A percentile compares a stretch with the other conserved stretches of the same genome.
Evolutionary conservation across 2,113 vertebrate genomes (phyloP).

Genomic region (Hyperopisus bebe): DNA sequence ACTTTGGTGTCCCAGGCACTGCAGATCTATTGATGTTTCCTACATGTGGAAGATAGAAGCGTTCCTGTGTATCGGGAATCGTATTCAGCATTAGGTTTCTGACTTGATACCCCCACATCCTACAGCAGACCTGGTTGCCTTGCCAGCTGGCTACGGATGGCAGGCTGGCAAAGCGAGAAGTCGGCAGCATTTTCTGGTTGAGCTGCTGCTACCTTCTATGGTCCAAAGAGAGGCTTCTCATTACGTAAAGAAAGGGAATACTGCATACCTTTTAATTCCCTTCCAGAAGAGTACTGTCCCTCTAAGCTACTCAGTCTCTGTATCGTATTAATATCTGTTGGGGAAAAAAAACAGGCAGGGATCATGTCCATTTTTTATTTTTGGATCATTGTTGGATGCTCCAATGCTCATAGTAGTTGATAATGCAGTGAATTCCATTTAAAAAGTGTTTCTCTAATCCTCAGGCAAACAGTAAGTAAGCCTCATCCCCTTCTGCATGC

Average conservation of each 20-base stretch:
- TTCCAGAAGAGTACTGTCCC: neutral
- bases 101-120: conserved; percentile 4
- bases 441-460: neutral
- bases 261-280: neutral
- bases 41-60: conserved; percentile 22
- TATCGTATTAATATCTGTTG: neutral
- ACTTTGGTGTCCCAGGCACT: neutral
- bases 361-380: neutral
- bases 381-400: neutral
- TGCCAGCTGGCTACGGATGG: conserved; percentile 22
- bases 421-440: neutral
- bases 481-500: neutral
- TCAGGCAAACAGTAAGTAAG: neutral
- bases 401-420: neutral
- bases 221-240: conserved; percentile 3
- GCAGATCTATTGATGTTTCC: neutral
- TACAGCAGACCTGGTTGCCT: neutral
- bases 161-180: neutral
- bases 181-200: neutral
- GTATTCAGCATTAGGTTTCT: conserved; percentile 23
- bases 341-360: neutral
- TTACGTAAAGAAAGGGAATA: neutral
- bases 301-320: neutral
- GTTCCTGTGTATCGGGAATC: conserved; percentile 9
- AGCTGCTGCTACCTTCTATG: neutral